Base-by-base conservation (phyloP, 2,113 vertebrate species). In the Sylvietta virens region DNA sequence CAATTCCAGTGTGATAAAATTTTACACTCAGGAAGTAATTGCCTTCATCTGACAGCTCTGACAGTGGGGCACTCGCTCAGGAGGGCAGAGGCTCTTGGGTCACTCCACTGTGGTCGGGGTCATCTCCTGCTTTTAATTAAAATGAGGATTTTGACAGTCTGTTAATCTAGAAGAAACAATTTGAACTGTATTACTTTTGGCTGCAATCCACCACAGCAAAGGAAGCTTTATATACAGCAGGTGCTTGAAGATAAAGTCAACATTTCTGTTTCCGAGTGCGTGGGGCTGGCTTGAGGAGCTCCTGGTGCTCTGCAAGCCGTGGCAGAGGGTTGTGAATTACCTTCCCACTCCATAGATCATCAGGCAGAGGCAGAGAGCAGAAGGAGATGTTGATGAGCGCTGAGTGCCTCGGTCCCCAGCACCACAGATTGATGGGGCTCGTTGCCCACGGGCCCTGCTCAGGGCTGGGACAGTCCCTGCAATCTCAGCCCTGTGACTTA, bases 31-130 rank as follows among this genome's bases (percentile, higher is more conserved):
- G 56, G 54, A 76, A 91, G 42, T 88, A 95, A 92, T 50, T 93
- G 91, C 74, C 67, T 94, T 82, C 51, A 39, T 66, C 20, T 72
- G 74, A 92, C 81, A 92, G 74, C 81, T 82, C 45, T 78, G 89
- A 40, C 77, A 84, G 44, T 4, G 44, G 50, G 45, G 45, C 9
- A 17, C 81, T 72, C 65, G 60, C 58, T 67, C 42, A 48, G 57
- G 70, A 88, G 62, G 48, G 58, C 60, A 94, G 56, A 88, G 57
- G 61, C 45, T 64, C 44, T 33, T 13, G 28, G 60, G 70, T 87
- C 86, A 72, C 57, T 20, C 60, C 0, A 0, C 23, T 35, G 42
- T 0, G 4, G 71, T 58, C 1, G 0, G 0, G 3, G 82, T 62
- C 71, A 78, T 40, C 81, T 91, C 45, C 58, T 1, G 7, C 74